phyloP scores from a whole-genome alignment of 2,888 invertebrate species.

The Cosmia pyralina region DNA sequence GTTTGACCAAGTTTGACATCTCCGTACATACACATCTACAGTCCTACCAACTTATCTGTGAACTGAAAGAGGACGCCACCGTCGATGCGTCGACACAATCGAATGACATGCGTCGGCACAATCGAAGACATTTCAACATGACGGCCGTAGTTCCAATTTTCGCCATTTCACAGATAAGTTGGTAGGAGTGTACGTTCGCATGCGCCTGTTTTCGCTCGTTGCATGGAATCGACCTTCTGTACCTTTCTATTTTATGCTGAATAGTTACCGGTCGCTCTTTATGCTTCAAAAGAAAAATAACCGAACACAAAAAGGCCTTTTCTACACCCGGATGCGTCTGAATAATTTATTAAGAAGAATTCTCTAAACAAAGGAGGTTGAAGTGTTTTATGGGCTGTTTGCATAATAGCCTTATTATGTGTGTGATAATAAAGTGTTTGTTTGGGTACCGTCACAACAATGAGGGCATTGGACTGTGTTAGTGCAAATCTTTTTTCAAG shows the following conservation, averaged over 20 bases:
- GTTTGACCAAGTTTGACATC: neutral
- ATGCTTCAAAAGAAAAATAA: constrained; percentile 75
- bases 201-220: neutral
- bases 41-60: too few relatives aligned
- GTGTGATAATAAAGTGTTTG: constrained; percentile 57
- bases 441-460: constrained; percentile 33
- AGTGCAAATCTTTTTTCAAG: constrained; percentile 3
- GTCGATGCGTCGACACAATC: too few relatives aligned
- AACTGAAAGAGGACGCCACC: too few relatives aligned
- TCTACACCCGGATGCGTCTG: constrained; percentile 77
- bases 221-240: neutral
- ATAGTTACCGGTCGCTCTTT: constrained; percentile 73
- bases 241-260: constrained; percentile 10
- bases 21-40: neutral
- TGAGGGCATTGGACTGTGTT: constrained; percentile 6
- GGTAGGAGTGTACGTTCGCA: too few relatives aligned
- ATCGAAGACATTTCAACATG: too few relatives aligned
- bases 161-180: too few relatives aligned
- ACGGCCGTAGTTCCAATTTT: too few relatives aligned
- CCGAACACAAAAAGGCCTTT: constrained; percentile 75
- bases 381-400: constrained; percentile 71
- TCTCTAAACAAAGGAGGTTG: constrained; percentile 72
- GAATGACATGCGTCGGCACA: too few relatives aligned
- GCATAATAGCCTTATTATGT: constrained; percentile 65
- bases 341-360: constrained; percentile 81